phyloP scores from a whole-genome alignment of 2,797 vertebrate genomes.

The Gymnopithys bicolor region DNA sequence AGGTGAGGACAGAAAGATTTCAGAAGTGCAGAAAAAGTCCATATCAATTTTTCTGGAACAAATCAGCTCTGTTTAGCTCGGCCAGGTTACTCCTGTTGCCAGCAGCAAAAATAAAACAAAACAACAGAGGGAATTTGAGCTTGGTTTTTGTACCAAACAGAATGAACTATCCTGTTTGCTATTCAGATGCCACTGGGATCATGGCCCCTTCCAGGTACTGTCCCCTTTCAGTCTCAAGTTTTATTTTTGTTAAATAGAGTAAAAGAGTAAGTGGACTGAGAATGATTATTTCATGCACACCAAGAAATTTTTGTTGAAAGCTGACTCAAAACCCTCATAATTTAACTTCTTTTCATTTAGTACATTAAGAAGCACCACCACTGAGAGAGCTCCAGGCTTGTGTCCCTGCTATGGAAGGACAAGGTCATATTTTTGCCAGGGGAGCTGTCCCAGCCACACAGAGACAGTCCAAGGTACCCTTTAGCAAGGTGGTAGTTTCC shows the following conservation, averaged over 20 bases:
- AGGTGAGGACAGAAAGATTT: conserved; percentile 48
- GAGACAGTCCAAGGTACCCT: background rate
- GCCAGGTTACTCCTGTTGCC: background rate
- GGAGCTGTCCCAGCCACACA: fast-evolving
- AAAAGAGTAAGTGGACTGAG: background rate
- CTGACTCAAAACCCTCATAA: background rate
- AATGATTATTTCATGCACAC: background rate
- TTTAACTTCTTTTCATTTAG: background rate
- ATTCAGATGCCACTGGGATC: background rate
- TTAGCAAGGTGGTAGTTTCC: background rate
- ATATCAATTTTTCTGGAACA: conserved; percentile 1
- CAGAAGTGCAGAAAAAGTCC: conserved; percentile 17
- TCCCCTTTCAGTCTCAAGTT: background rate
- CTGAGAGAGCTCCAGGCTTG: background rate
- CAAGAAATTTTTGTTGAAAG: background rate
- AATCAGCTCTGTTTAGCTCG: background rate
- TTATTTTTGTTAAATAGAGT: background rate
- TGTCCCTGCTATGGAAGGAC: background rate
- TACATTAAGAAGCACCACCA: background rate
- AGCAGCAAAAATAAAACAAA: background rate
- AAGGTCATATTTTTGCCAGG: background rate
- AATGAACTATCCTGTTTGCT: background rate
- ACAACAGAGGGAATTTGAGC: background rate
- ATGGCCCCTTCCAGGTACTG: background rate
- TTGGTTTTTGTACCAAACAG: background rate